Percentiles rank a stretch among this genome's conserved stretches.
Evolutionary conservation across 2,888 invertebrate species (phyloP).

Genomic region (Hololepta plana): DNA sequence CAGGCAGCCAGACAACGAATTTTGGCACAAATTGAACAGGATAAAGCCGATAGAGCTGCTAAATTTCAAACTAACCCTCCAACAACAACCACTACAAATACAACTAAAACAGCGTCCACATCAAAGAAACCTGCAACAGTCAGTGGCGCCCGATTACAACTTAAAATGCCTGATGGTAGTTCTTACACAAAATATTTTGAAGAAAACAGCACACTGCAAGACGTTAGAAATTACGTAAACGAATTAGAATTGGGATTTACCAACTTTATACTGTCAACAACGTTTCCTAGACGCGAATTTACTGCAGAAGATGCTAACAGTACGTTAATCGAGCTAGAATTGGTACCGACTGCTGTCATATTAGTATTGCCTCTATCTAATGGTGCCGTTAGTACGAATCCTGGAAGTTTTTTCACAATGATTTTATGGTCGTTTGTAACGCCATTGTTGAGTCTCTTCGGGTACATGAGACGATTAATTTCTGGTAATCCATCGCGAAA

Average conservation of each 20-base stretch:
- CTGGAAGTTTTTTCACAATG: conserved; percentile 32
- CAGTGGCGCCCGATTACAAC: conserved; percentile 73
- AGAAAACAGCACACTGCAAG: conserved; percentile 41
- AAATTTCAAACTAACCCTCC: conserved; percentile 23
- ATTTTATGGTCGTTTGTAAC: conserved; percentile 40
- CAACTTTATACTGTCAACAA: conserved; percentile 54
- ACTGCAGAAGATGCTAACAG: conserved; percentile 28
- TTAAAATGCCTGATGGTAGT: conserved; percentile 68
- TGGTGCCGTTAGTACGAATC: conserved; percentile 18
- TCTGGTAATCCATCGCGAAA: conserved; percentile 18
- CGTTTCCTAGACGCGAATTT: conserved; percentile 58
- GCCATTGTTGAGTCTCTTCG: conserved; percentile 37
- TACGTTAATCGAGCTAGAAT: conserved; percentile 43
- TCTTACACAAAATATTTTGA: conserved; percentile 56
- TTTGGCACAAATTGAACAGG: conserved; percentile 68
- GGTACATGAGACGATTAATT: conserved; percentile 30
- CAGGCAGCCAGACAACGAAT: conserved; percentile 58
- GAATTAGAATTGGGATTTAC: conserved; percentile 27
- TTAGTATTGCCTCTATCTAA: conserved; percentile 45
- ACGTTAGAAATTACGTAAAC: conserved; percentile 28
- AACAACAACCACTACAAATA: too few species aligned
- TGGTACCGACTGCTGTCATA: conserved; percentile 60
- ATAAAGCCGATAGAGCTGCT: conserved; percentile 50
- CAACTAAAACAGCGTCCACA: conserved; percentile 4
- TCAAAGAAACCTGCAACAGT: too few species aligned